Evolutionary conservation across 2,113 vertebrate species (phyloP), one percentile per base, ranked within the genome.

Genomic region (Paraplagusia blochii): DNA sequence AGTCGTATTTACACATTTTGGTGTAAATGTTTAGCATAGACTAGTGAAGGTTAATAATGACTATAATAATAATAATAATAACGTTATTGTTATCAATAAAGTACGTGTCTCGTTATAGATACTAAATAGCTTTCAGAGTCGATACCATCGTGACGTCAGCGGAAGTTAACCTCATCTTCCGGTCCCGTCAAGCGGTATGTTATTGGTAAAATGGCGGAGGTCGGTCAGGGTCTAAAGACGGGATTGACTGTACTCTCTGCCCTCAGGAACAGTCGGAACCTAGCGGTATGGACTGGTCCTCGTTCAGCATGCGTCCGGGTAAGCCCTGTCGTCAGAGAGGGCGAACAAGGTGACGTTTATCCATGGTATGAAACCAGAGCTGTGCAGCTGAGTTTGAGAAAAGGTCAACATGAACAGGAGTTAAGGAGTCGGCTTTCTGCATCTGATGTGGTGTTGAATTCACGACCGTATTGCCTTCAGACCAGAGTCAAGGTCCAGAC

Each of bases 181-280:
- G 44, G 18, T 39, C 7, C 1, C 1, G 3, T 39, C 33, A 8
- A 40, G 4, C 11, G 44, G 16, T 36, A 5, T 1, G 3, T 0
- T 39, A 12, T n/a, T 9, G 51, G 43, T 12, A 53, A 70, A 39
- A 91, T 91, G 91, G 88, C 87, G 72, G 89, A 89, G 87, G 85
- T 90, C 84, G 74, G 78, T n/a, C 62, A 76, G 34, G 58, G 71
- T 51, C 68, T 91, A n/a, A 36, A 66, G 11, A 58, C 1, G 1
- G 66, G 72, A 17, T 52, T 13, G 7, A 56, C 46, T 63, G 72
- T 72, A 12, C 17, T 88, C 5, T 60, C 63, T 15, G 40, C n/a
- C 1, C 5, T 85, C 11, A 69, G 48, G 16, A 59, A 19, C 33
- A 38, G 40, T 4, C 56, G 17, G 1, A 44, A 34, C 36, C 51